Evolutionary conservation across 2,888 invertebrate genomes (phyloP), one percentile per base, ranked within the genome.

Genomic region (Catotricha subobsoleta): DNA sequence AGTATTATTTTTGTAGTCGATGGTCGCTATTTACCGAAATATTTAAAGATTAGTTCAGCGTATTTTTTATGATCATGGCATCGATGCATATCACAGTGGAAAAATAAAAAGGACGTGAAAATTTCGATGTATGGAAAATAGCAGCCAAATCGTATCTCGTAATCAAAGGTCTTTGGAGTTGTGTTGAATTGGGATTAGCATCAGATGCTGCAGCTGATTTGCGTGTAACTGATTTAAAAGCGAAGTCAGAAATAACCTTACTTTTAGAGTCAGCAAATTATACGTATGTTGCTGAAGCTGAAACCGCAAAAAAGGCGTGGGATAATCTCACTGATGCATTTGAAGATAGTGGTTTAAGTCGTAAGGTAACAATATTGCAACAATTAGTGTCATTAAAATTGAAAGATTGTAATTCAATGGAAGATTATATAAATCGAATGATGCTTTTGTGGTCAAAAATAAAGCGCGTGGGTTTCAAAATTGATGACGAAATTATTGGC

Each of bases 81-180:
- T n/a, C n/a, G n/a, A n/a, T n/a, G n/a, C n/a, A n/a, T n/a, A n/a
- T n/a, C n/a, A n/a, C 34, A 35, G 3, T 35, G 20, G 21, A 35
- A 35, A 35, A 35, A 13, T 35, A 21, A 10, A 35, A 13, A 21
- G 46, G 46, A 9, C 47, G 47, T 15, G 48, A 49, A 28, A 49
- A 48, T 31, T 45, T 46, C 29, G 46, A 48, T 35, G 38, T 19
- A 39, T 56, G 51, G 58, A 57, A 47, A 54, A 60, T 55, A 25
- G 39, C 45, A 28, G 44, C 44, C 27, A 44, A 47, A 21, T 49
- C 48, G 3, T 47, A 43, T 30, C 41, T 48, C 1, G 42, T 46
- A 10, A 41, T 47, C 23, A 48, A 43, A 27, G 29, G 40, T 10
- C 40, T 46, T 28, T 45, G 45, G 43, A 27, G 31, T n/a, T 19